These are phyloP conservation scores for Nothocercus nigrocapillus DNA, from an alignment of 2,113 vertebrate genomes.

Conservation along the genomic window DNA sequence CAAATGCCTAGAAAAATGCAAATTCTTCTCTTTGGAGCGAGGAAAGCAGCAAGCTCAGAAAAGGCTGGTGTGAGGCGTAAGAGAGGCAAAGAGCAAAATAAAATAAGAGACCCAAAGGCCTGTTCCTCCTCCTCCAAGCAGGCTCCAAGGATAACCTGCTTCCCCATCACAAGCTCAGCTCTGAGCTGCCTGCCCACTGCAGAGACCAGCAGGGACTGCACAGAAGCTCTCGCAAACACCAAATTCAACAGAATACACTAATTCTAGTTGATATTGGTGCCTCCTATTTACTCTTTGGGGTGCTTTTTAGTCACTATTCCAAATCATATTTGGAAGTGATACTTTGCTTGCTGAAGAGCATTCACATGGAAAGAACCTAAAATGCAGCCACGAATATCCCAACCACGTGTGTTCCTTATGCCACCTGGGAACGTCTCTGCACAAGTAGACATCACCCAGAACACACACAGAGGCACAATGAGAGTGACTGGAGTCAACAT, in stretches of 20 bases:
- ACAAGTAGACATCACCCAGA: background rate
- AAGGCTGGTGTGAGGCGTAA: background rate
- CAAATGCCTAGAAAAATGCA: background rate
- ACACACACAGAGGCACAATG: background rate
- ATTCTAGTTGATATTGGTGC: background rate
- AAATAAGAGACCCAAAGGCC: background rate
- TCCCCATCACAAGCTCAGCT: background rate
- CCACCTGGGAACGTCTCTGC: background rate
- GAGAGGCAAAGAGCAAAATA: background rate
- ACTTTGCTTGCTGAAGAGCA: background rate
- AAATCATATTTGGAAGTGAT: background rate
- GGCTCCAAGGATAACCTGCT: background rate
- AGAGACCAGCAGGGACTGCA: background rate
- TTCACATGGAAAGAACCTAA: background rate
- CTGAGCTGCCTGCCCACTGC: background rate
- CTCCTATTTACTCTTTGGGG: background rate
- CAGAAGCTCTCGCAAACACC: accelerated
- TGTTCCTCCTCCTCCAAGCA: background rate
- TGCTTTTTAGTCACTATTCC: background rate
- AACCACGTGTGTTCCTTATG: accelerated
- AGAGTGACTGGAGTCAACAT: accelerated
- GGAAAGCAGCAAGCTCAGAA: background rate
- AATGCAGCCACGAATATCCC: background rate
- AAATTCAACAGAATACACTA: background rate
- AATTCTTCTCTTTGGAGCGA: background rate